phyloP scores from a whole-genome alignment of 2,113 vertebrate genomes.

The Rhinoptilus africanus region DNA sequence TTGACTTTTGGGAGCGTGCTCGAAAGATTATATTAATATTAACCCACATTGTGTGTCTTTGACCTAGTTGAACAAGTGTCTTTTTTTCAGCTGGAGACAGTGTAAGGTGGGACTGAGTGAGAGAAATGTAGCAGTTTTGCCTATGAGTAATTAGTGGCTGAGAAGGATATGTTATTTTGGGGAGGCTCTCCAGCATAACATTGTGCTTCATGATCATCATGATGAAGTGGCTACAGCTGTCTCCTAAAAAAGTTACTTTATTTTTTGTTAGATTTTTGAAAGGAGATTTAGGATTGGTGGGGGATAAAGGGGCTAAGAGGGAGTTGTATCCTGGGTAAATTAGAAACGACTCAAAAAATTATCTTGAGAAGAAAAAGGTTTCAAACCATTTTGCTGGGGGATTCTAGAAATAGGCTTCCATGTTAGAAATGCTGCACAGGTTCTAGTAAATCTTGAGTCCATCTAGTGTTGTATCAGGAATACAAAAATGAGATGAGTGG shows the following conservation, averaged over 20 bases:
- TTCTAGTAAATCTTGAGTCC: not conserved
- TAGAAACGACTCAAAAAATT: not conserved
- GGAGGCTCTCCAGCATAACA: not conserved
- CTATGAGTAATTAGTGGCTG: not conserved
- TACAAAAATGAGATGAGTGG: not conserved
- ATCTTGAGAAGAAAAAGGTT: not conserved
- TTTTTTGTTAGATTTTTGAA: not conserved
- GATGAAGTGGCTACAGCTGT: not conserved
- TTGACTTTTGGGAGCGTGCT: not conserved
- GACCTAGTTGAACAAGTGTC: not conserved
- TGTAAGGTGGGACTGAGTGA: not conserved
- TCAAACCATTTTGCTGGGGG: not conserved
- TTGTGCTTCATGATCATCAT: not conserved
- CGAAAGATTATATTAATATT: not conserved
- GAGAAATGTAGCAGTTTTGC: not conserved
- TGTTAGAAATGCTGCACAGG: not conserved
- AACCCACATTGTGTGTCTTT: not conserved
- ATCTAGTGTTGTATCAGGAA: not conserved
- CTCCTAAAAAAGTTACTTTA: not conserved
- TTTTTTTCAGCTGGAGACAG: not conserved
- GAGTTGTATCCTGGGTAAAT: not conserved
- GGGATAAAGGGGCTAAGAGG: too few relatives aligned
- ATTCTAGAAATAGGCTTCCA: not conserved
- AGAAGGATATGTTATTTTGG: not conserved
- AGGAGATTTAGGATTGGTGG: not conserved